These are phyloP conservation scores for Coelinius sp. DNA, from an alignment of 2,888 invertebrate species.

Conservation along the genomic window DNA sequence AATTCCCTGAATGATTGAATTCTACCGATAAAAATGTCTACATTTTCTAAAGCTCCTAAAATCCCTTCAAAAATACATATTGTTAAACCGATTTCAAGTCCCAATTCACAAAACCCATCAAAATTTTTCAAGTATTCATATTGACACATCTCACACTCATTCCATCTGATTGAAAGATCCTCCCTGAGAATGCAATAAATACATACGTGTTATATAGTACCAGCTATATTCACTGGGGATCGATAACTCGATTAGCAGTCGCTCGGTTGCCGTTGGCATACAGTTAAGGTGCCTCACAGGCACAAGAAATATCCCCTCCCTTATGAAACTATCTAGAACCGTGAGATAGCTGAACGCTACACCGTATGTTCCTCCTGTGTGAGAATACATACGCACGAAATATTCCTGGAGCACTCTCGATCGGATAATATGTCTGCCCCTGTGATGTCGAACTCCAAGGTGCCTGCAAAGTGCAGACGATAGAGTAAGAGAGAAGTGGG, in stretches of 20 bases:
- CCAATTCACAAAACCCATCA: background rate
- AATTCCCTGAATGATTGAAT: no score
- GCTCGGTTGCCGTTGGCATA: conserved; percentile 47
- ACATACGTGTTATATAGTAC: conserved; percentile 16
- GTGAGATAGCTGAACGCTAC: conserved; percentile 42
- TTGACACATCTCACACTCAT: background rate
- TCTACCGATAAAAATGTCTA: no score
- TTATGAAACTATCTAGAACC: conserved; percentile 16
- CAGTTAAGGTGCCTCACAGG: conserved; percentile 35
- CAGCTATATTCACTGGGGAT: conserved; percentile 46
- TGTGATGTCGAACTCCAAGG: conserved; percentile 59
- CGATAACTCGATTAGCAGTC: conserved; percentile 64
- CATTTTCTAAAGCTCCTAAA: no score
- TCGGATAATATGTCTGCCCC: conserved; percentile 61
- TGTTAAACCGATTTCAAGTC: no score
- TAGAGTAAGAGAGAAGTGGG: background rate
- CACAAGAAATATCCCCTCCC: conserved; percentile 28
- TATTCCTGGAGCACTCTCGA: conserved; percentile 65
- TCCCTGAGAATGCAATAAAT: conserved; percentile 29
- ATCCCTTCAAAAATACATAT: no score
- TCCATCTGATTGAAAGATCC: background rate
- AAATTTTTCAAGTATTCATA: background rate
- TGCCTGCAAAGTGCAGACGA: conserved; percentile 15
- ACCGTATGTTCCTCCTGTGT: background rate
- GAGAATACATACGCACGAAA: conserved; percentile 57